Evolutionary conservation across 2,888 invertebrate genomes (phyloP).

Genomic region (Nipponacmea schrenckii): DNA sequence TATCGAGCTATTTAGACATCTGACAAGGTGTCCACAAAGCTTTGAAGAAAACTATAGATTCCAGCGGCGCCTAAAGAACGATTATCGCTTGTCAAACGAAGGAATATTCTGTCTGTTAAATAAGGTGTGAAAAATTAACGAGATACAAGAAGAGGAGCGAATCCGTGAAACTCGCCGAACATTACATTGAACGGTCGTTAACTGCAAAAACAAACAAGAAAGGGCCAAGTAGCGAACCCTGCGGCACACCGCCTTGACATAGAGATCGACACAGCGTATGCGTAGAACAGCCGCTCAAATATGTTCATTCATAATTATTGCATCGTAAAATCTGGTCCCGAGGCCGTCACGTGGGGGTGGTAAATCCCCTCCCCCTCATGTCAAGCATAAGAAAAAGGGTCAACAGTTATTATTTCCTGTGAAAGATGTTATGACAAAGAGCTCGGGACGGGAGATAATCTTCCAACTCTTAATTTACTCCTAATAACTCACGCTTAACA

Average conservation of each 20-base stretch:
- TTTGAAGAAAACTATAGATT: not conserved
- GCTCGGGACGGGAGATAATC: slow-evolving; percentile 4
- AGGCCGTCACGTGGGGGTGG: slow-evolving; percentile 17
- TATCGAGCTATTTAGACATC: slow-evolving; percentile 3
- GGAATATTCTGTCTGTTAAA: slow-evolving; percentile 17
- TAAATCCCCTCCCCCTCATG: slow-evolving; percentile 9
- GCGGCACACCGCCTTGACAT: slow-evolving; percentile 12
- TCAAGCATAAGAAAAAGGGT: slow-evolving; percentile 18
- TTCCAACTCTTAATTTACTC: not conserved
- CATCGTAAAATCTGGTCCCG: slow-evolving; percentile 21
- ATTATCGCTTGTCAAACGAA: no score
- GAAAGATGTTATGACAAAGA: slow-evolving; percentile 19
- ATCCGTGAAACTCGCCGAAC: slow-evolving; percentile 13
- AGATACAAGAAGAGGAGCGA: slow-evolving; percentile 20
- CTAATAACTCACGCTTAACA: slow-evolving; percentile 7
- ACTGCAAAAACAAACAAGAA: slow-evolving; percentile 19
- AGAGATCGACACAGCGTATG: slow-evolving; percentile 11
- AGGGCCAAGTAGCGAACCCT: slow-evolving; percentile 19
- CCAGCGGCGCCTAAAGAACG: no score
- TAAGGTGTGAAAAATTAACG: slow-evolving; percentile 25
- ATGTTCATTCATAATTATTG: slow-evolving; percentile 17
- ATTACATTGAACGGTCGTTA: slow-evolving; percentile 19
- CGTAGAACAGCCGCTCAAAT: slow-evolving; percentile 12
- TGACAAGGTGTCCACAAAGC: not conserved
- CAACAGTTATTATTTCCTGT: slow-evolving; percentile 19